Percentiles rank a stretch among this genome's conserved stretches.
These are phyloP conservation scores for Leucopsar rothschildi DNA, from an alignment of 2,113 vertebrate genomes.

Conservation along the genomic window DNA sequence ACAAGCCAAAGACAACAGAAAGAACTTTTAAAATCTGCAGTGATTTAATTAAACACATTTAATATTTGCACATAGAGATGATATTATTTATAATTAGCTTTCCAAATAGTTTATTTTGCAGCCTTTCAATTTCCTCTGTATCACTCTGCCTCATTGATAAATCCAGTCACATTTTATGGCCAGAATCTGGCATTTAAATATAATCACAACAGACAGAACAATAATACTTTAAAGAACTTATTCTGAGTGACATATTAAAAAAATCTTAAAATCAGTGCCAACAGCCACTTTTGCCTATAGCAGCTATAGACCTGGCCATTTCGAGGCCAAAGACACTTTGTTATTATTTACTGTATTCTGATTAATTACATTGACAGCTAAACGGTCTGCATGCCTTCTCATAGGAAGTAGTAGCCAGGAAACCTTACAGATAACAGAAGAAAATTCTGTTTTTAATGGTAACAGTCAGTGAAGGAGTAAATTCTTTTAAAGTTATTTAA, in stretches of 20 bases:
- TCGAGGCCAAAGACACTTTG: neutral
- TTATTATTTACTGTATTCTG: neutral
- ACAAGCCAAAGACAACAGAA: constrained; percentile 19
- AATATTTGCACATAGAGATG: constrained; percentile 58
- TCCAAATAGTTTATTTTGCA: constrained; percentile 17
- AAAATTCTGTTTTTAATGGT: neutral
- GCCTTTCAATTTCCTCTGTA: neutral
- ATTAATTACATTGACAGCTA: neutral
- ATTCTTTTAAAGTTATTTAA: neutral
- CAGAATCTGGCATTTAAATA: constrained; percentile 41
- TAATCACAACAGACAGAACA: neutral
- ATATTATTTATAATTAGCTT: constrained; percentile 67
- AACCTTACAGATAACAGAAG: neutral
- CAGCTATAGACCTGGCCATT: neutral
- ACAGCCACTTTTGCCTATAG: neutral
- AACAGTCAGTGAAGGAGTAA: neutral
- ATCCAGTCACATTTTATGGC: constrained; percentile 36
- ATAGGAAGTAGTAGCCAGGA: neutral
- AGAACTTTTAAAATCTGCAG: constrained; percentile 34
- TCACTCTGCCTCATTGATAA: constrained; percentile 50
- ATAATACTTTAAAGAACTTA: constrained; percentile 30
- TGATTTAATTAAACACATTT: constrained; percentile 56
- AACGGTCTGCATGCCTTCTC: neutral
- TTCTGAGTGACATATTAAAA: neutral
- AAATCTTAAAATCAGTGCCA: neutral